phyloP scores from a whole-genome alignment of 1,140 invertebrate genomes.

The Drosophila kikkawai region DNA sequence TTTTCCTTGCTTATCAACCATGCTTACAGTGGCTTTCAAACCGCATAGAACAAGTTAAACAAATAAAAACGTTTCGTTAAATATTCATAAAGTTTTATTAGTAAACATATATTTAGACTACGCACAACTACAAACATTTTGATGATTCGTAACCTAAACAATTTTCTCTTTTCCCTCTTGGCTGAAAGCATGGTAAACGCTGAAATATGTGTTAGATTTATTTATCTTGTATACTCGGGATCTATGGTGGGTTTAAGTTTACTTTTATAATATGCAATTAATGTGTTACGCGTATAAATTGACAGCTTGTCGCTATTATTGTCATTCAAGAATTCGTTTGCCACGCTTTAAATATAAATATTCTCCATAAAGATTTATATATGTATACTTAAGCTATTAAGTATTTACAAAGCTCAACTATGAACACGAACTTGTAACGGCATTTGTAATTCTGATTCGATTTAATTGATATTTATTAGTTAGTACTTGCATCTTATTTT shows the following conservation, averaged over 20 bases:
- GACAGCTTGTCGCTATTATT: conserved; percentile 46
- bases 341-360: conserved; percentile 56
- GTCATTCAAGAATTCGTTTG: conserved; percentile 58
- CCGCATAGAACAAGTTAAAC: not conserved
- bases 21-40: not conserved
- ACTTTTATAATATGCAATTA: conserved; percentile 37
- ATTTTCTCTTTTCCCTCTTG: conserved; percentile 29
- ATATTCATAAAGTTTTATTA: conserved; percentile 75
- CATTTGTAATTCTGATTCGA: conserved; percentile 58
- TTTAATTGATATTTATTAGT: conserved; percentile 23
- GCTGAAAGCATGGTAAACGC: conserved; percentile 41
- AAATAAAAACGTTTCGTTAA: conserved; percentile 12
- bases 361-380: conserved; percentile 48
- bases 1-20: conserved; percentile 1
- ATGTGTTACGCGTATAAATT: conserved; percentile 54
- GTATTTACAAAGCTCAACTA: conserved; percentile 82
- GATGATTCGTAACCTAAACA: conserved; percentile 46
- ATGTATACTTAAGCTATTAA: conserved; percentile 81
- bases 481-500: conserved; percentile 3
- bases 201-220: conserved; percentile 9
- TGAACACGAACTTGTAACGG: conserved; percentile 75
- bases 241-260: conserved; percentile 25
- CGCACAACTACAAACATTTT: conserved; percentile 66
- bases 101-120: conserved; percentile 70
- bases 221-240: conserved; percentile 15